These are phyloP conservation scores for Bombus pascuorum DNA, from an alignment of 1,140 invertebrate genomes.

Conservation along the genomic window DNA sequence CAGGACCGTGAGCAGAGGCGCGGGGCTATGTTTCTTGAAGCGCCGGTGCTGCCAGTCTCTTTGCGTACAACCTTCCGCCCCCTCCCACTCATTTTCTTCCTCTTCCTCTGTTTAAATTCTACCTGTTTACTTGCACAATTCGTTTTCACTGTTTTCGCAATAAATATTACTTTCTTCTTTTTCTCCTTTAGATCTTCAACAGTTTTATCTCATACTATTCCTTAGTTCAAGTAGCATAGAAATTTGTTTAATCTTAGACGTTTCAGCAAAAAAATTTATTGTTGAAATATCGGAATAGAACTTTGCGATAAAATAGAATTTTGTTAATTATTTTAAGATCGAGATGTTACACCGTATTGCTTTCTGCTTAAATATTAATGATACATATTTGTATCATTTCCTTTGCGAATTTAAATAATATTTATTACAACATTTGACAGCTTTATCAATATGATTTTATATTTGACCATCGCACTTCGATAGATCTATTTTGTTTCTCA, in stretches of 20 bases:
- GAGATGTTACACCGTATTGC: not conserved
- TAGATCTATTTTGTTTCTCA: not conserved
- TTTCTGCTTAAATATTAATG: too few relatives aligned
- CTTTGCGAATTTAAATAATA: not conserved
- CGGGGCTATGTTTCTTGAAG: conserved; percentile 48
- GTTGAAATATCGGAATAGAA: not conserved
- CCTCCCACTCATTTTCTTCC: conserved; percentile 20
- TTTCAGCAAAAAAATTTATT: not conserved
- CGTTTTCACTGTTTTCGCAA: not conserved
- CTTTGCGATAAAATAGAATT: not conserved
- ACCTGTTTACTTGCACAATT: not conserved
- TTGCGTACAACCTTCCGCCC: conserved; percentile 13
- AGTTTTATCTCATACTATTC: too few relatives aligned
- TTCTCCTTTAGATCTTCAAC: not conserved
- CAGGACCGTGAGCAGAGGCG: conserved; percentile 24
- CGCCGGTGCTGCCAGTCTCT: conserved; percentile 62
- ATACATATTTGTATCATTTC: not conserved
- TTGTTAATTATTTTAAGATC: not conserved
- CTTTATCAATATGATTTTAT: not conserved
- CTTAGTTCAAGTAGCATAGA: not conserved
- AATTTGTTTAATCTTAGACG: not conserved
- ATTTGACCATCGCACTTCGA: not conserved
- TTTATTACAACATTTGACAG: not conserved
- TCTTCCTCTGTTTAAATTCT: conserved; percentile 38
- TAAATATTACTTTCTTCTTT: not conserved